Conservation (phyloP, 2,888 invertebrate genomes). For the Melipona beecheii region DNA sequence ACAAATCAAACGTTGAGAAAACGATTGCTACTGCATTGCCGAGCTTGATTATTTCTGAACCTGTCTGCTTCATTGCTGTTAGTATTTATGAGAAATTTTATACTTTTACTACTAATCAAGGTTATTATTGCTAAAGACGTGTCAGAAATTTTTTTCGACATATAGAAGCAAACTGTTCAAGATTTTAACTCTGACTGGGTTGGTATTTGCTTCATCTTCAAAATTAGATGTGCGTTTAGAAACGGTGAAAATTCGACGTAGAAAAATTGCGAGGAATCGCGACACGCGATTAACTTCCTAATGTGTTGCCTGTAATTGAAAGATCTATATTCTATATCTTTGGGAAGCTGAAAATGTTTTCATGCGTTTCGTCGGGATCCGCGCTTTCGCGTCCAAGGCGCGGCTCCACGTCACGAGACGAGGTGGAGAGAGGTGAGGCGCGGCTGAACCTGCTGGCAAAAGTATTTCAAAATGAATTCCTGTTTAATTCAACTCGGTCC, state of each 20-base stretch:
- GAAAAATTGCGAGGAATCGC: constrained; percentile 8
- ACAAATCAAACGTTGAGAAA: background rate
- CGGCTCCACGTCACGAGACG: too few species aligned
- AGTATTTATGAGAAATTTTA: too few species aligned
- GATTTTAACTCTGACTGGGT: background rate
- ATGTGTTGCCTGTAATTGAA: constrained; percentile 40
- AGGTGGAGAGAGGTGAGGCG: background rate
- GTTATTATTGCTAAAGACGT: too few species aligned
- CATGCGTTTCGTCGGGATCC: constrained; percentile 57
- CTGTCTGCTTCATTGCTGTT: constrained; percentile 14
- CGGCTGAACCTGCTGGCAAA: constrained; percentile 40
- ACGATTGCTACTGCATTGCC: too few species aligned
- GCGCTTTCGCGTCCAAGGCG: constrained; percentile 30
- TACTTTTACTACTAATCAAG: background rate
- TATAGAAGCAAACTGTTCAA: background rate
- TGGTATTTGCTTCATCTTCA: too few species aligned
- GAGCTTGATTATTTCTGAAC: background rate
- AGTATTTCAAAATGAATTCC: constrained; percentile 69
- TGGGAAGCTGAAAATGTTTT: constrained; percentile 52
- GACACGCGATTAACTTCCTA: constrained; percentile 35
- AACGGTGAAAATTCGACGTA: background rate
- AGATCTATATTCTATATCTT: constrained; percentile 18
- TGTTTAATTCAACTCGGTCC: constrained; percentile 66
- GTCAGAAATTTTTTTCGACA: background rate
- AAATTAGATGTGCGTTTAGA: background rate